Percentiles rank a stretch among this genome's conserved stretches.
Evolutionary conservation across 2,797 vertebrate species (phyloP).

Genomic region (Argyrosomus regius): DNA sequence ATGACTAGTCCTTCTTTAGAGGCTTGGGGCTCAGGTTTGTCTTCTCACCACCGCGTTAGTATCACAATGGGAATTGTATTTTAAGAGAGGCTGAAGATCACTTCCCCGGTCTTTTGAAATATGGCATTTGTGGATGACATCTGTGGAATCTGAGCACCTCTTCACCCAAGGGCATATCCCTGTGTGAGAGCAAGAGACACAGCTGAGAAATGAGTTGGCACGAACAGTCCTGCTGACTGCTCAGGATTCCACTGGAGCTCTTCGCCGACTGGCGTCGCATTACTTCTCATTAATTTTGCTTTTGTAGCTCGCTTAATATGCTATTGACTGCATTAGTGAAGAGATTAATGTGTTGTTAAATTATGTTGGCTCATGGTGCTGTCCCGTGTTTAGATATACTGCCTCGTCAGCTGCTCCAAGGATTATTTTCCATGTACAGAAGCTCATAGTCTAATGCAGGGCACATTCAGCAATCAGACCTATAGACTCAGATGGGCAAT

Average conservation of each 20-base stretch:
- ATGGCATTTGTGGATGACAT: slow-evolving; percentile 63
- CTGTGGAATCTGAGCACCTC: slow-evolving; percentile 59
- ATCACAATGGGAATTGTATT: slow-evolving; percentile 62
- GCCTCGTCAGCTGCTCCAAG: slow-evolving; percentile 74
- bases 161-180: slow-evolving; percentile 63
- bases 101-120: slow-evolving; percentile 55
- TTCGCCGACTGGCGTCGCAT: slow-evolving; percentile 69
- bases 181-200: slow-evolving; percentile 31
- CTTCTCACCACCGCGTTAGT: slow-evolving; percentile 29
- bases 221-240: slow-evolving; percentile 78
- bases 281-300: slow-evolving; percentile 87
- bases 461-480: slow-evolving; percentile 38
- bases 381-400: slow-evolving; percentile 66
- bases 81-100: slow-evolving; percentile 61
- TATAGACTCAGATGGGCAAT: slow-evolving; percentile 39
- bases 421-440: slow-evolving; percentile 66
- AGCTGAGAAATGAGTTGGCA: slow-evolving; percentile 65
- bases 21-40: slow-evolving; percentile 36
- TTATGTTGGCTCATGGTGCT: slow-evolving; percentile 69
- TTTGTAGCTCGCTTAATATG: slow-evolving; percentile 88
- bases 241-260: slow-evolving; percentile 72
- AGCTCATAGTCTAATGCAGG: slow-evolving; percentile 62
- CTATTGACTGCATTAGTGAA: slow-evolving; percentile 88
- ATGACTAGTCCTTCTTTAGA: slow-evolving; percentile 16
- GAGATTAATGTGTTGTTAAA: slow-evolving; percentile 89